Percentiles rank a stretch among this genome's conserved stretches.
These are phyloP conservation scores for Rousettus madagascariensis DNA, from an alignment of 2,797 vertebrate species.

Conservation along the genomic window DNA sequence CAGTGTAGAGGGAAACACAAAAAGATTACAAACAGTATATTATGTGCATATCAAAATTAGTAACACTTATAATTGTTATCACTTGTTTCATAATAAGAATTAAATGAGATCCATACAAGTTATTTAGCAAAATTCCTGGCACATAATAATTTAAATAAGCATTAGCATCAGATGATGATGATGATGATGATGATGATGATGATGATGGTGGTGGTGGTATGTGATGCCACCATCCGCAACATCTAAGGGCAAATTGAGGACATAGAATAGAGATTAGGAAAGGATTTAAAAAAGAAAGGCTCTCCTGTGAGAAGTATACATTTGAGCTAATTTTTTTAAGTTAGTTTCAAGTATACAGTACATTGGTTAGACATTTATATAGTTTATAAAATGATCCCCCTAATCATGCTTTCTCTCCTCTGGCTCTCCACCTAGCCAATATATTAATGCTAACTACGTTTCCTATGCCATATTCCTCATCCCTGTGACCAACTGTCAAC, in stretches of 20 bases:
- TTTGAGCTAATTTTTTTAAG: background rate
- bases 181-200: background rate
- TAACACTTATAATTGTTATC: background rate
- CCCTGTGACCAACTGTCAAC: too few species aligned
- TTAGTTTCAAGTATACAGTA: too few species aligned
- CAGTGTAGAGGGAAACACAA: background rate
- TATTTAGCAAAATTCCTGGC: conserved; percentile 13
- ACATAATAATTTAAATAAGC: conserved; percentile 13
- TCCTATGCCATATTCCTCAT: too few species aligned
- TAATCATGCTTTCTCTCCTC: too few species aligned
- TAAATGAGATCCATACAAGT: background rate
- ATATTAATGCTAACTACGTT: too few species aligned
- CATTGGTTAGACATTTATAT: too few species aligned
- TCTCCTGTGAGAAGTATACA: background rate
- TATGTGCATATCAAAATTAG: background rate
- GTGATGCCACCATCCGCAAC: background rate
- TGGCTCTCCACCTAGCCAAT: too few species aligned
- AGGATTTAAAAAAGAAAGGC: background rate
- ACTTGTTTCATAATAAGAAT: background rate
- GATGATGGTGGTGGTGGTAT: background rate
- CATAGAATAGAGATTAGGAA: background rate
- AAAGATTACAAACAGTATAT: background rate
- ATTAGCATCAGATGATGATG: background rate
- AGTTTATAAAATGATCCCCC: too few species aligned
- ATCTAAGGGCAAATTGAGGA: background rate